A percentile compares a stretch with the other conserved stretches of the same genome.
Conservation (phyloP, 2,888 invertebrate genomes). For the Pristionchus exspectatus region DNA sequence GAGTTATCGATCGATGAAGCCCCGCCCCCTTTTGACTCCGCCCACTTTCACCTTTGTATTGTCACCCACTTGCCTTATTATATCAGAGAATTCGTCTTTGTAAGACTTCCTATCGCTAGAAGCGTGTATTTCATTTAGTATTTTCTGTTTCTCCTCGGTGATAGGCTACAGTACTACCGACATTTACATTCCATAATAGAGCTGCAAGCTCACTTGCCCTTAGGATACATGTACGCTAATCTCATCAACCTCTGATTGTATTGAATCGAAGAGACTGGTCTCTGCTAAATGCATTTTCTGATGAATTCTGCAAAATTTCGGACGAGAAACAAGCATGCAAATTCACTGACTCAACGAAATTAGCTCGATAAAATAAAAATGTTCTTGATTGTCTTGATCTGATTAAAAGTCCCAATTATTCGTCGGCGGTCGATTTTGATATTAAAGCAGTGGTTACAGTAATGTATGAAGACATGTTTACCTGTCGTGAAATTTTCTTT, state of each 20-base stretch:
- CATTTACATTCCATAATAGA: slow-evolving; percentile 1
- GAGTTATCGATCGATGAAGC: slow-evolving; percentile 20
- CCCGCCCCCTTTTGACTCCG: not conserved
- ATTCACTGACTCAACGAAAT: too few relatives aligned
- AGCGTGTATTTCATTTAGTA: slow-evolving; percentile 25
- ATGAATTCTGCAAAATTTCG: not conserved
- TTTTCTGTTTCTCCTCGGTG: not conserved
- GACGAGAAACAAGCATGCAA: too few relatives aligned
- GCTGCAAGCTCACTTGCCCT: slow-evolving; percentile 32
- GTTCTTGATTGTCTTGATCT: too few relatives aligned
- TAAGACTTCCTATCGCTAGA: slow-evolving; percentile 37
- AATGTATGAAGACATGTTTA: too few relatives aligned
- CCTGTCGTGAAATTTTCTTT: too few relatives aligned
- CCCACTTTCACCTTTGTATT: too few relatives aligned
- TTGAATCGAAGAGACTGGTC: slow-evolving; percentile 21
- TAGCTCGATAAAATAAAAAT: too few relatives aligned
- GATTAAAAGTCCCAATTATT: too few relatives aligned
- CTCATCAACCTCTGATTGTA: not conserved
- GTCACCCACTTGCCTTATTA: too few relatives aligned
- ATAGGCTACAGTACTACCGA: slow-evolving; percentile 13
- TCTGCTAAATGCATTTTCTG: not conserved
- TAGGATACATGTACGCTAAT: not conserved
- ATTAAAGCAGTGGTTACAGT: too few relatives aligned
- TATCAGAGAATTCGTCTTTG: not conserved
- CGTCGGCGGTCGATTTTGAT: too few relatives aligned